These are phyloP conservation scores for Echinops telfairi DNA, from an alignment of 2,113 vertebrate genomes.

Conservation along the genomic window DNA sequence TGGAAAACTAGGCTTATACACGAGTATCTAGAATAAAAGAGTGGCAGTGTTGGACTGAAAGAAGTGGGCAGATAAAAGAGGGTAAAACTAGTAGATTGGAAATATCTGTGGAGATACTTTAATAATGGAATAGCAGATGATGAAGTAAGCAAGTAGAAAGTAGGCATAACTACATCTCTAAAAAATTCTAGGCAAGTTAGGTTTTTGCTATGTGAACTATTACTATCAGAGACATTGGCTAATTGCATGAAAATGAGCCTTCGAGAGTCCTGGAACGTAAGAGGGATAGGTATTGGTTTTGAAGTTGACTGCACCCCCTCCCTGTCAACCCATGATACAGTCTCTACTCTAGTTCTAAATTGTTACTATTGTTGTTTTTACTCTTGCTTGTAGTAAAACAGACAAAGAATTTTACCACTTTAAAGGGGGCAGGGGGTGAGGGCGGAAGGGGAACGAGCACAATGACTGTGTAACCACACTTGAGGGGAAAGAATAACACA, in stretches of 20 bases:
- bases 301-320: not conserved
- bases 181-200: too few species aligned
- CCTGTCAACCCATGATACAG: not conserved
- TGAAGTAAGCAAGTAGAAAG: not conserved
- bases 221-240: not conserved
- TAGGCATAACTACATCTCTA: not conserved
- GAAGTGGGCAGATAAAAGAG: not conserved
- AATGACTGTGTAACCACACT: too few species aligned
- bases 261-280: not conserved
- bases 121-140: not conserved
- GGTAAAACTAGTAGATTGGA: not conserved
- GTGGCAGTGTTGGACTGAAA: not conserved
- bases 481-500: too few species aligned
- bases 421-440: too few species aligned
- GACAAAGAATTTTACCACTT: not conserved
- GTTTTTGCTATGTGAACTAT: not conserved
- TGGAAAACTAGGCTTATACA: too few species aligned
- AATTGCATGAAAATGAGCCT: not conserved
- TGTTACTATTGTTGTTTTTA: not conserved
- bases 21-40: too few species aligned
- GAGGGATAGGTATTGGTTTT: not conserved
- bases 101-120: not conserved
- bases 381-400: not conserved
- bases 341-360: not conserved
- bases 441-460: too few species aligned